Evolutionary conservation across 2,797 vertebrate species (phyloP).

Genomic region (Cetoscarus ocellatus): DNA sequence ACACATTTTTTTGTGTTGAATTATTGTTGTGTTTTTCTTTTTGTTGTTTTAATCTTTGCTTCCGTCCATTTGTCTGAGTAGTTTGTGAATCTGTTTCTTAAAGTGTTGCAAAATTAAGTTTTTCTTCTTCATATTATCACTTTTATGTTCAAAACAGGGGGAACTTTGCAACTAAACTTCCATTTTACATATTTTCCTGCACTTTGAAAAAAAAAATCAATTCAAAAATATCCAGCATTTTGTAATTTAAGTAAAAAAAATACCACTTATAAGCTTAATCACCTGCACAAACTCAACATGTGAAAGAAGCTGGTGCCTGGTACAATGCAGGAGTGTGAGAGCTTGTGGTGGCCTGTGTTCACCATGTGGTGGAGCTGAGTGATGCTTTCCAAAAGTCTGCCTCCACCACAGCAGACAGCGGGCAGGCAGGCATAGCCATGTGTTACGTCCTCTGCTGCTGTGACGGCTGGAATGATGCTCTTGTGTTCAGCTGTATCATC

Average conservation of each 20-base stretch:
- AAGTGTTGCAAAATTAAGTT: too few relatives aligned
- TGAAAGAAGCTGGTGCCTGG: background rate
- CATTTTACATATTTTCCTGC: background rate
- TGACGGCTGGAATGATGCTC: conserved; percentile 21
- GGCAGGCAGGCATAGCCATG: conserved; percentile 51
- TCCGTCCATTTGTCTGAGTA: too few relatives aligned
- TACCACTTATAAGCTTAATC: background rate
- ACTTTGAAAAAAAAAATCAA: background rate
- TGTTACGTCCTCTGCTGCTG: conserved; percentile 24
- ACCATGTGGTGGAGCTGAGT: conserved; percentile 75
- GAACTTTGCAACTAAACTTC: background rate
- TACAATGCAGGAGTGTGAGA: conserved; percentile 32
- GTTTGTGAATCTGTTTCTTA: too few relatives aligned
- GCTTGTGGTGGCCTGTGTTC: conserved; percentile 68
- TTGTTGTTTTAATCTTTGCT: too few relatives aligned
- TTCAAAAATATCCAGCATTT: background rate
- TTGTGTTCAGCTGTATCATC: conserved; percentile 62
- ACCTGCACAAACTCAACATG: background rate
- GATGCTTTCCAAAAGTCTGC: conserved; percentile 55
- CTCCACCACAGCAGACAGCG: conserved; percentile 46
- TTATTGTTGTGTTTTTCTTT: too few relatives aligned
- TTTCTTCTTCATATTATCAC: too few relatives aligned
- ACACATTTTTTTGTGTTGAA: too few relatives aligned
- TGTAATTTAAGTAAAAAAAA: background rate
- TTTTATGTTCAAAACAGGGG: background rate